These are phyloP conservation scores for Orthosia incerta DNA, from an alignment of 2,888 invertebrate species.

Conservation along the genomic window DNA sequence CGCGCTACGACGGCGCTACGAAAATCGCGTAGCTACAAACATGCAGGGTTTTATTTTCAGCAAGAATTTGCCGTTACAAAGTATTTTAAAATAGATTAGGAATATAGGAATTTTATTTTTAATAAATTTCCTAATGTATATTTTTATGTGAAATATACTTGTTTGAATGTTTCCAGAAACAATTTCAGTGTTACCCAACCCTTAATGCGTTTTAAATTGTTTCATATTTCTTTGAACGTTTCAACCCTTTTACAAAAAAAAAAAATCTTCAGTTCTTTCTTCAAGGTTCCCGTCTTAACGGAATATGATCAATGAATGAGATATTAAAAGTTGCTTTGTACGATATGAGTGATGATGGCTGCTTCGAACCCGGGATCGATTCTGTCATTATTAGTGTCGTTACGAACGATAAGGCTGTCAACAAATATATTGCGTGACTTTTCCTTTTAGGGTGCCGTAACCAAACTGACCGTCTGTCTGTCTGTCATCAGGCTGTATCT, in stretches of 20 bases:
- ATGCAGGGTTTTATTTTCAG: constrained; percentile 24
- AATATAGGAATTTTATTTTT: too few species aligned
- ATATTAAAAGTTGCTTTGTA: constrained; percentile 54
- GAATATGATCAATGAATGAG: constrained; percentile 51
- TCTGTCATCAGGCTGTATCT: too few species aligned
- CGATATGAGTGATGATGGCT: constrained; percentile 51
- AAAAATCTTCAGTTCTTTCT: constrained; percentile 8
- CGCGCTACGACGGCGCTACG: constrained; percentile 64
- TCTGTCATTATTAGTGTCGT: constrained; percentile 49
- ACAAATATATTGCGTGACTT: constrained; percentile 42
- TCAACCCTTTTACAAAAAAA: constrained; percentile 16
- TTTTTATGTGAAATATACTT: constrained; percentile 2
- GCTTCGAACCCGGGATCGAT: constrained; percentile 56
- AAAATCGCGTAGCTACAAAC: constrained; percentile 37
- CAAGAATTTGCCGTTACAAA: not conserved
- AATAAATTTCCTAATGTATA: not conserved
- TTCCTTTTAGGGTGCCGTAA: not conserved
- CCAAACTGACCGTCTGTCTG: too few species aligned
- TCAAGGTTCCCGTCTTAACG: constrained; percentile 31
- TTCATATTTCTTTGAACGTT: constrained; percentile 18
- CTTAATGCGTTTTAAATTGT: constrained; percentile 41
- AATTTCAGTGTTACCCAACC: constrained; percentile 1
- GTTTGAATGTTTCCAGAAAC: constrained; percentile 4
- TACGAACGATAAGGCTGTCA: constrained; percentile 25
- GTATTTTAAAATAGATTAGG: not conserved